Base-by-base conservation (phyloP, 2,888 invertebrate genomes). In the Amorpha juglandis region DNA sequence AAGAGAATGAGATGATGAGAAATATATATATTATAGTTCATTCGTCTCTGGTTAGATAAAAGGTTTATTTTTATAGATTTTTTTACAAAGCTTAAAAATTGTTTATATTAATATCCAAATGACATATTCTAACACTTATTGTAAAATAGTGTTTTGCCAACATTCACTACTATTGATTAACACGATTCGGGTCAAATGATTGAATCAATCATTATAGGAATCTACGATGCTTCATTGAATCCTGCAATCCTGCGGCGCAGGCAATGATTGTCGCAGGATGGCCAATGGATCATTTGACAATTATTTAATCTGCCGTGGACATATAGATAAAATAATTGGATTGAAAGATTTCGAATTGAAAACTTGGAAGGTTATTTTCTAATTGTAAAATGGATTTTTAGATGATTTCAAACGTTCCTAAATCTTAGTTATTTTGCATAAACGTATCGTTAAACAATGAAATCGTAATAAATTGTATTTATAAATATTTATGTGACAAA, bases 401-500 rank as follows among this genome's bases (percentile, higher is more conserved):
- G 19, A 55, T 58, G 35, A 64, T 58, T 58, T 47, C n/a, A 1
- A 47, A 47, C 27, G 35, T 65, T 48, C 64, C 35, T 9, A 48
- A 7, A 55, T 48, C 19, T 58, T 65, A 58, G 11, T 58, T 65
- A 47, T 35, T 14, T 63, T 9, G 38, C 48, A 50, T 48, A 58
- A 16, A 19, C 19, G 6, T 50, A 55, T 14, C 16, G 27, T 58
- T 55, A 38, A 58, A 16, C 12, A 35, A 47, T 65, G 47, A 48
- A 58, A 48, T 47, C 16, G 47, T 14, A 48, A 50, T 48, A 35
- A 47, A 58, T 65, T 9, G 27, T 58, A 21, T 35, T 58, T 58
- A 48, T 35, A 16, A 65, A 64, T 66, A 66, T 75, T 71, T 75
- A 66, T 69, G 69, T 66, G 68, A 70, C 74, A 72, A 68, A 79